These are phyloP conservation scores for Cisticola juncidis DNA, from an alignment of 2,113 vertebrate species.

Conservation along the genomic window DNA sequence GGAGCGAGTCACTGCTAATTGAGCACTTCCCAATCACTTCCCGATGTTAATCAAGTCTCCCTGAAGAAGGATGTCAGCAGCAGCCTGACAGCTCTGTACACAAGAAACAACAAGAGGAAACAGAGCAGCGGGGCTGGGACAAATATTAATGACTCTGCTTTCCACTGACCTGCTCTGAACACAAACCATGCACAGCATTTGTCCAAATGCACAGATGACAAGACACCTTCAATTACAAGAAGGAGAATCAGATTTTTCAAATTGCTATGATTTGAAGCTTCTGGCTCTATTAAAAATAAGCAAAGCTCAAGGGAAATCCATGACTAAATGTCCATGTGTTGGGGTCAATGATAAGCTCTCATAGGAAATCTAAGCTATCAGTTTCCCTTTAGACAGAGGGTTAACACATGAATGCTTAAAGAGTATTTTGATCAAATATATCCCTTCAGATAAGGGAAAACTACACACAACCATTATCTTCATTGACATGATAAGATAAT, in stretches of 20 bases:
- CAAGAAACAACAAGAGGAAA: background rate
- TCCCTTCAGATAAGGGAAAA: background rate
- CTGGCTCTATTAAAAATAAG: conserved; percentile 61
- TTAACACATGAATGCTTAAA: background rate
- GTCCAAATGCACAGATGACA: conserved; percentile 17
- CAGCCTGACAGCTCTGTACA: conserved; percentile 33
- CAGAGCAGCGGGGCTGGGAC: conserved; percentile 23
- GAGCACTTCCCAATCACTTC: conserved; percentile 70
- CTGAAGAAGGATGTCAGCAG: conserved; percentile 48
- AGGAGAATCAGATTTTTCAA: background rate
- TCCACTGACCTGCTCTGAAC: conserved; percentile 49
- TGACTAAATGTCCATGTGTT: conserved; percentile 50
- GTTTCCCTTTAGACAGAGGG: conserved; percentile 4
- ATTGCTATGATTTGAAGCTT: conserved; percentile 64
- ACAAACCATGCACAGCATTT: conserved; percentile 51
- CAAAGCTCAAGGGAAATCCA: conserved; percentile 55
- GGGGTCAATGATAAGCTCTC: conserved; percentile 65
- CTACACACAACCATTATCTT: background rate
- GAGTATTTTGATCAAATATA: background rate
- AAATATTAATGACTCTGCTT: conserved; percentile 51
- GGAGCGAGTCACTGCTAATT: conserved; percentile 70
- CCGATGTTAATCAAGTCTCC: conserved; percentile 71
- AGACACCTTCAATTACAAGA: background rate
- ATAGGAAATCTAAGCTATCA: conserved; percentile 27
- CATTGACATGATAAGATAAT: background rate